Evolutionary conservation across 2,113 vertebrate genomes (phyloP), one percentile per base, ranked within the genome.

Genomic region (Sminthopsis crassicaudata): DNA sequence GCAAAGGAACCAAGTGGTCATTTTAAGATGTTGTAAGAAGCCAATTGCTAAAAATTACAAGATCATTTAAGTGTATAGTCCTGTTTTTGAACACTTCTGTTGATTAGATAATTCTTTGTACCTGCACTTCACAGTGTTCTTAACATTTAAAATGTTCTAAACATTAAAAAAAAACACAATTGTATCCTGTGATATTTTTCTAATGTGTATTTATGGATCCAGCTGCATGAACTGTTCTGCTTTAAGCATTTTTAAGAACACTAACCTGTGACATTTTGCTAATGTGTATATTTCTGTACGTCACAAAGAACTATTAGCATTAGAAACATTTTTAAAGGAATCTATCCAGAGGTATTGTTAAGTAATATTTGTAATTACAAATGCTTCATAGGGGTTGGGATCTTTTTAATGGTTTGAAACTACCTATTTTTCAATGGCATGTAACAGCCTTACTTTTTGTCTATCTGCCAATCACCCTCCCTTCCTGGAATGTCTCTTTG

Each of bases 181-280:
- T 48, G 30, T 88, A 96, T 57, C 50, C 89, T 97, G 24, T 96
- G 93, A 94, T 94, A 84, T 97, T 96, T 97, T 97, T 42, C 91
- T 97, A 94, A 12, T 94, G 95, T 97, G 3, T 96, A 94, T 97
- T 97, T 97, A 97, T 95, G 90, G 55, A 94, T 7, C 93, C 8
- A 48, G 48, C 52, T 54, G 84, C 91, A 25, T 91, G 57, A 98
- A 96, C 91, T 96, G 91, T 42, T 96, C 91, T 54, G 30, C 93
- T 96, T 96, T 88, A 95, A 96, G 52, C 90, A 92, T 60, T 97
- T 98, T 95, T 95, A 96, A 97, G 93, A 57, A 91, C 0, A 50
- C 76, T 95, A 95, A 93, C 67, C 88, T 96, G 93, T 97, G 96
- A 97, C 67, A 96, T 96, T 97, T 97, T 95, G 91, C 84, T 96